Evolutionary conservation across 1,140 invertebrate genomes (phyloP).

Genomic region (Trichoplusia ni): DNA sequence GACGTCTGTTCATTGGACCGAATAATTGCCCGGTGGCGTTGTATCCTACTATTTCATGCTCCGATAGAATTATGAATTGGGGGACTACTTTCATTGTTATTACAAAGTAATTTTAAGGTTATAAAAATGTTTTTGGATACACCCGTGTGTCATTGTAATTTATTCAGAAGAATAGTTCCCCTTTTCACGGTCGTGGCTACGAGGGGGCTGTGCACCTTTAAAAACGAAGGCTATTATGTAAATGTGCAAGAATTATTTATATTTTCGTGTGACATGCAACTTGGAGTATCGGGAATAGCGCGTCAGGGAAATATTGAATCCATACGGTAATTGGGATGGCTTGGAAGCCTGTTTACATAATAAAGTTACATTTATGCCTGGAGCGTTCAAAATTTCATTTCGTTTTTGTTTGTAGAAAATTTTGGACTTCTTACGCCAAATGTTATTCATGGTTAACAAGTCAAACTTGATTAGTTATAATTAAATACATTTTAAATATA

Average conservation of each 20-base stretch:
- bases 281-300: no score
- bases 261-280: neutral
- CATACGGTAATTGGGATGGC: no score
- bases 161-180: slow-evolving; percentile 18
- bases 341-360: no score
- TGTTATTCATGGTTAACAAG: no score
- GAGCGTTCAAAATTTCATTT: no score
- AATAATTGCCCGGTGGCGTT: slow-evolving; percentile 24
- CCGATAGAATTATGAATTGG: slow-evolving; percentile 10
- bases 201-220: neutral
- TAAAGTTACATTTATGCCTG: no score
- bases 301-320: no score
- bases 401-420: no score
- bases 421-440: no score
- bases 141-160: slow-evolving; percentile 23
- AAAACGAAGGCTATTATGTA: neutral
- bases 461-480: no score
- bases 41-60: slow-evolving; percentile 31
- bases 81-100: slow-evolving; percentile 20
- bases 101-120: slow-evolving; percentile 24
- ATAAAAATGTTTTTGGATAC: slow-evolving; percentile 27
- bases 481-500: no score
- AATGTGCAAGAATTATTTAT: neutral
- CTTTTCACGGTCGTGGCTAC: slow-evolving; percentile 18
- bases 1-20: slow-evolving; percentile 25